A percentile compares a stretch with the other conserved stretches of the same genome.
Evolutionary conservation across 2,797 vertebrate genomes (phyloP).

Genomic region (Mycteria americana): DNA sequence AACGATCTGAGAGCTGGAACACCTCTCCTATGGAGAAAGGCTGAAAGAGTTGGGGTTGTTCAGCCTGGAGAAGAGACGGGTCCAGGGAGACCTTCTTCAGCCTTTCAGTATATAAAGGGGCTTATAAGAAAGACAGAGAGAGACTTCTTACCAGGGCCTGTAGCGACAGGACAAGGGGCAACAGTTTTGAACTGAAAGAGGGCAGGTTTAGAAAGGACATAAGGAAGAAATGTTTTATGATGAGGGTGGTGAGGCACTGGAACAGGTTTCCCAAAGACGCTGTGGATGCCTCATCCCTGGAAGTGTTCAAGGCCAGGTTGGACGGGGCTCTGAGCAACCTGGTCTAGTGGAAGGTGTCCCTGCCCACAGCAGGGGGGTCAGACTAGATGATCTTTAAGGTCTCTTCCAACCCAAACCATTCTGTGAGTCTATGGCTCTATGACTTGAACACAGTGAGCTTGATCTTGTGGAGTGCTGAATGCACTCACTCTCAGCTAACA

Average conservation of each 20-base stretch:
- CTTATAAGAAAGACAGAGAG: neutral
- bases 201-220: rapidly evolving
- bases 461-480: neutral
- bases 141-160: too few species aligned
- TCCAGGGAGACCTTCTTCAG: neutral
- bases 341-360: neutral
- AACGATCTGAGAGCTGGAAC: neutral
- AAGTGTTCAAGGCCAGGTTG: neutral
- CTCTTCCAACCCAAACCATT: neutral
- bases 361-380: too few species aligned
- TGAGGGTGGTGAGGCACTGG: neutral
- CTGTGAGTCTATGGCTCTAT: neutral
- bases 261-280: neutral
- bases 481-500: too few species aligned
- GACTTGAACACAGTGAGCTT: neutral
- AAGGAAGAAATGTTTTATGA: rapidly evolving
- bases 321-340: neutral
- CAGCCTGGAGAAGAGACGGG: neutral
- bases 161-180: neutral
- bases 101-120: neutral
- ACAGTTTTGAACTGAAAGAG: neutral
- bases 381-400: too few species aligned
- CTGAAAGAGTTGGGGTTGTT: neutral
- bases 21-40: neutral
- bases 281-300: neutral